Base-by-base conservation (phyloP, 1,140 invertebrate species). In the Dolichoris vasculosae region DNA sequence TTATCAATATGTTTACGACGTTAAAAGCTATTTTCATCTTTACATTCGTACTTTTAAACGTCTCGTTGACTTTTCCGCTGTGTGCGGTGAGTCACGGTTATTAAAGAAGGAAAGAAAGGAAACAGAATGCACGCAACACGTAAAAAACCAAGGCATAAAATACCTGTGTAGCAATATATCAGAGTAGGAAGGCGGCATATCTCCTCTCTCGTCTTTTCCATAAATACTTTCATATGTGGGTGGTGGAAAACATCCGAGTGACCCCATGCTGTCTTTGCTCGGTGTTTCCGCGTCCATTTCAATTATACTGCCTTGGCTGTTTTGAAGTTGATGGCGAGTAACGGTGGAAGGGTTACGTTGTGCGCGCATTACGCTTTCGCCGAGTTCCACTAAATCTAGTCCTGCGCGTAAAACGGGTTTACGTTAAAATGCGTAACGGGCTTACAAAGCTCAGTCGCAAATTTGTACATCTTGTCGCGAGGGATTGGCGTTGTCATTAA, bases 361-460 rank as follows among this genome's bases (percentile, higher is more conserved):
- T 2, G 92, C 91, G 13, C 93, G 90, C 35, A 94, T 93, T 8
- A 94, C 90, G 83, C 92, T 94, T 46, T 94, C 94, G 2, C 94
- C 94, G 13, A 94, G 88, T 88, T 94, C 94, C 82, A 94, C 92
- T 23, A 94, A 89, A 86, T 94, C 94, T 55, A 94, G 88, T 32
- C 94, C 94, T 87, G 89, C 88, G 82, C 88, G 69, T 90, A 88
- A 38, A 82, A 51, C 20, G 15, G 20, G 46, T 30, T 69, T 35
- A 38, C 46, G 17, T 7, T 69, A 38, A 38, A 3, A 40, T 6
- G 32, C 32, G 26, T 59, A 26, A 59, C 26, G 55, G 20, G 55
- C 23, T 59, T 59, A 59, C 9, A 26, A 59, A 26, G 48, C 48
- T 51, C 11, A 51, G 48, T 17, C 23, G 7, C 55, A 26, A 59